A percentile compares a stretch with the other conserved stretches of the same genome.
phyloP scores from a whole-genome alignment of 2,113 vertebrate species.

The Pterocles orientalis region DNA sequence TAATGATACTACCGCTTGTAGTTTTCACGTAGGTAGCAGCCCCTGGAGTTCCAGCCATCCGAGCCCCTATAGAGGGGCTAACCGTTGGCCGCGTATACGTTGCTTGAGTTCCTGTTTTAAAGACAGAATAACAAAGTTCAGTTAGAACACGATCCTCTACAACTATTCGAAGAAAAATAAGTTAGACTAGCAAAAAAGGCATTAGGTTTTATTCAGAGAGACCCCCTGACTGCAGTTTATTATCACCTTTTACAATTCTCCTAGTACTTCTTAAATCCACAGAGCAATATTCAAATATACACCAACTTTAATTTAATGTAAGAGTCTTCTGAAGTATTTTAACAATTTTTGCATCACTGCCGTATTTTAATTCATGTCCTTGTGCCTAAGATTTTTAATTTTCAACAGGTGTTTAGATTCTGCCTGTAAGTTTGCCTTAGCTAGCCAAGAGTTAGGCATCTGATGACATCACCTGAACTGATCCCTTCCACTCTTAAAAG shows the following conservation, averaged over 20 bases:
- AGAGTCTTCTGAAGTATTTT: neutral
- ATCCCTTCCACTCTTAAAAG: neutral
- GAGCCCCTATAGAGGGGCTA: slow-evolving; percentile 84
- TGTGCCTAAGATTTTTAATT: neutral
- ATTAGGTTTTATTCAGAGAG: neutral
- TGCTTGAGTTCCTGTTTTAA: slow-evolving; percentile 82
- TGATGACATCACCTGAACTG: neutral
- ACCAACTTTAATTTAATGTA: neutral
- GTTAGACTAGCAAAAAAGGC: neutral
- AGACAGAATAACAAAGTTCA: neutral
- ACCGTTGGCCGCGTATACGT: slow-evolving; percentile 90
- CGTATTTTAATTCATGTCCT: neutral
- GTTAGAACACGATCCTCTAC: neutral
- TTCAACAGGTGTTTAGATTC: neutral
- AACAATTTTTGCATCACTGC: neutral
- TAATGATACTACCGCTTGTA: slow-evolving; percentile 98
- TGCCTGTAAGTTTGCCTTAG: neutral
- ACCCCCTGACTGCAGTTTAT: neutral
- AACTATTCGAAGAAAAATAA: neutral
- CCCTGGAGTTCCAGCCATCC: slow-evolving; percentile 87
- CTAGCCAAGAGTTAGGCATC: neutral
- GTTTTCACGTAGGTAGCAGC: slow-evolving; percentile 96
- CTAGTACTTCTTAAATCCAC: neutral
- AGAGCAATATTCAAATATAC: neutral
- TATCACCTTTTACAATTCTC: neutral